Base-by-base conservation (phyloP, 2,113 vertebrate genomes). In the Tupaia tana region DNA sequence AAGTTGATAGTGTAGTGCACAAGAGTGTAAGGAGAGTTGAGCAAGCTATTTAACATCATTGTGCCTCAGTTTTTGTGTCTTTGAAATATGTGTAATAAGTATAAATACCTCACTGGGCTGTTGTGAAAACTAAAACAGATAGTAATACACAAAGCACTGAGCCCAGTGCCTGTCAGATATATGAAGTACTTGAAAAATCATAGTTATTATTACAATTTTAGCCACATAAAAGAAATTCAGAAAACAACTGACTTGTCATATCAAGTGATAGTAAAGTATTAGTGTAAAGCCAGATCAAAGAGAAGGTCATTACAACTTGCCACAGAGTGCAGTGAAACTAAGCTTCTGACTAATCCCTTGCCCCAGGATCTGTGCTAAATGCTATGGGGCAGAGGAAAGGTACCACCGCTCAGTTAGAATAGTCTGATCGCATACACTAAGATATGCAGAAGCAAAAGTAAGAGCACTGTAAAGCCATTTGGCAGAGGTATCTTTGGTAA, bases 21-120 rank as follows among this genome's bases (percentile, higher is more conserved):
- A 73, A 84, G 22, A 66, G 2, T 18, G 24, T n/a, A 90, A 88
- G 3, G 77, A 27, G 71, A 9, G 43, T 20, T 89, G 9, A 71
- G 1, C 24, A 93, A 91, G n/a, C 22, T 82, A 86, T 29, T 93
- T 86, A 83, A 19, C 9, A 34, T 93, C 66, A 77, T 22, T 86
- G 12, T 73, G n/a, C 25, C n/a, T 86, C 29, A 86, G 58, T 82
- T 86, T 88, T n/a, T 66, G 27, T 85, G 70, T 63, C 25, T 84
- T 77, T 77, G 11, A 71, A 79, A 74, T 31, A 4, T 61, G 7
- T 78, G 0, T 82, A 79, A 74, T 92, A 75, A 87, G 9, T 92
- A 31, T 81, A 75, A 12, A 14, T 80, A 84, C 9, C 19, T 84
- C 16, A 61, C 1, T 58, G 22, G 0, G 29, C 63, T 86, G 15